These are phyloP conservation scores for Drosophila vallismaia DNA, from an alignment of 2,888 invertebrate genomes.

Conservation along the genomic window DNA sequence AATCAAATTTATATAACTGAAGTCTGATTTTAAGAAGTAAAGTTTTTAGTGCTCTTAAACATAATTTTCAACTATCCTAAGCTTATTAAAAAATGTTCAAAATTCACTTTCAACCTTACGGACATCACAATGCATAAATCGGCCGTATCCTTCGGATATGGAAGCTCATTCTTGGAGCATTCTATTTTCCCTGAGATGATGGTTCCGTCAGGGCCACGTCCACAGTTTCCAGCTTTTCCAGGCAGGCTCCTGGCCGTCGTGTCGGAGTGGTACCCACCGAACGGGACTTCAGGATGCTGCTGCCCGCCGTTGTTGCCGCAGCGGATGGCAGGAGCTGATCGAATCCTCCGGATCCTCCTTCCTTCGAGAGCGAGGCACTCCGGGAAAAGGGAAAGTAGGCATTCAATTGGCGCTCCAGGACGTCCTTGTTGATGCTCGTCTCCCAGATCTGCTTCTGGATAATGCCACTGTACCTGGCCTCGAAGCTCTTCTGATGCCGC, in stretches of 20 bases:
- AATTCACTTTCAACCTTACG: constrained; percentile 32
- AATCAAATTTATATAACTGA: not conserved
- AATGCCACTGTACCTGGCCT: constrained; percentile 82
- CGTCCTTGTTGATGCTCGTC: constrained; percentile 82
- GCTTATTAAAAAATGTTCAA: constrained; percentile 21
- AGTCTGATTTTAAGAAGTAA: too few species aligned
- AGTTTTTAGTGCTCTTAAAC: not conserved
- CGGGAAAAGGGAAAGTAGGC: constrained; percentile 87
- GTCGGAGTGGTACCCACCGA: constrained; percentile 67
- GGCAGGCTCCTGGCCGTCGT: constrained; percentile 37
- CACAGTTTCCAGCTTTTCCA: constrained; percentile 58
- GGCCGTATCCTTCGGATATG: constrained; percentile 3
- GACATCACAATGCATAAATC: constrained; percentile 16
- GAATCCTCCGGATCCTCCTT: constrained; percentile 39
- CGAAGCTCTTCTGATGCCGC: constrained; percentile 82
- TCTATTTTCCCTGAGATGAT: constrained; percentile 8
- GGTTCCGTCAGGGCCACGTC: constrained; percentile 53
- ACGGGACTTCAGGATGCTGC: constrained; percentile 21
- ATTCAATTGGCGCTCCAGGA: constrained; percentile 88
- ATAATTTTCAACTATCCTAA: constrained; percentile 8
- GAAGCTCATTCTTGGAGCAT: too few species aligned
- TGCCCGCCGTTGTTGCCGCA: not conserved
- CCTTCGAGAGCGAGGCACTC: constrained; percentile 59
- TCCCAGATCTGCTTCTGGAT: constrained; percentile 83
- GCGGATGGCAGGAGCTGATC: constrained; percentile 39